phyloP scores from a whole-genome alignment of 2,113 vertebrate species.

The Neotragus pygmaeus region DNA sequence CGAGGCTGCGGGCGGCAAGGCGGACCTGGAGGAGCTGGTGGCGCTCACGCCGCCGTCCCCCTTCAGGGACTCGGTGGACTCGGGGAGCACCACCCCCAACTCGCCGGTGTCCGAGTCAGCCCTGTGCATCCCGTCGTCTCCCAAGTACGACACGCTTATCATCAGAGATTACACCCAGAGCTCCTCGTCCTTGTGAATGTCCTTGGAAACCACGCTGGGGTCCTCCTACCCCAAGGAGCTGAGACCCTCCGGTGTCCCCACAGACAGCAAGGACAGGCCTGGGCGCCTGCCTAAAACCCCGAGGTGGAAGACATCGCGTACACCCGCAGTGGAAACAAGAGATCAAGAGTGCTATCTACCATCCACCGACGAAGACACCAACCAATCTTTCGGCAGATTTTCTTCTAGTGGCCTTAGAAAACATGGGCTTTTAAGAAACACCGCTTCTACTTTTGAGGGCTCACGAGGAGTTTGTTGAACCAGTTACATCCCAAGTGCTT shows the following conservation, averaged over 20 bases:
- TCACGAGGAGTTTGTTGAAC: conserved; percentile 78
- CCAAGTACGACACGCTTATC: conserved; percentile 92
- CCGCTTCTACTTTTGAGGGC: conserved; percentile 81
- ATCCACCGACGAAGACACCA: conserved; percentile 47
- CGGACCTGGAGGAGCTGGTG: conserved; percentile 92
- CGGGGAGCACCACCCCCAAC: conserved; percentile 88
- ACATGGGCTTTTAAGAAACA: conserved; percentile 91
- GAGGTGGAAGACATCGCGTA: conserved; percentile 57
- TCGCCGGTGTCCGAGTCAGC: conserved; percentile 89
- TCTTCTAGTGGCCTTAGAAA: conserved; percentile 94
- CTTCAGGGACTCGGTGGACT: conserved; percentile 95
- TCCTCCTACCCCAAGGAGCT: conserved; percentile 18
- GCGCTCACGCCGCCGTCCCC: conserved; percentile 97
- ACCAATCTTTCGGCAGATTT: conserved; percentile 80
- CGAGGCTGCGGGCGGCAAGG: conserved; percentile 82
- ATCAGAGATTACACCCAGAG: conserved; percentile 98
- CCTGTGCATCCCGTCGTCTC: conserved; percentile 90
- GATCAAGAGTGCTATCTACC: conserved; percentile 72
- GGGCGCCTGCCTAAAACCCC: conserved; percentile 38
- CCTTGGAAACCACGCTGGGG: conserved; percentile 43
- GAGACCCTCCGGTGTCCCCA: conserved; percentile 72
- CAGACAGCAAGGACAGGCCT: conserved; percentile 32
- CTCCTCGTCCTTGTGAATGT: conserved; percentile 96
- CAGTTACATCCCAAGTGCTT: conserved; percentile 83
- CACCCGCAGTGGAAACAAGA: conserved; percentile 57